Conservation (phyloP, 2,113 vertebrate species). For the Ancistrus triradiatus region DNA sequence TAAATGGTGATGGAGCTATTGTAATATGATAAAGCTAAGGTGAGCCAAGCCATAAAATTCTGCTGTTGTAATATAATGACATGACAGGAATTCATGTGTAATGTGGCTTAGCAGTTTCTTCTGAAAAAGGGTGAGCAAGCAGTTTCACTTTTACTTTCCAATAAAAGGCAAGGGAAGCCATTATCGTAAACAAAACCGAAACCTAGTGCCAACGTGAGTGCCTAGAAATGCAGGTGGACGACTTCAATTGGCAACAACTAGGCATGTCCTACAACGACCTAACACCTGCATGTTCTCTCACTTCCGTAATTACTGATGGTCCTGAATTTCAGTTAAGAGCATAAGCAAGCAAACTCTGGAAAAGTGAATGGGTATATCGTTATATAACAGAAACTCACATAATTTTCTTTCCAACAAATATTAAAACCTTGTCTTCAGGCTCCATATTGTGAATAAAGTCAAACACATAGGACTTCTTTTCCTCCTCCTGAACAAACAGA, state of each 20-base stretch:
- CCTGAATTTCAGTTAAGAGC: neutral
- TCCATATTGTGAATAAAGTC: slow-evolving; percentile 81
- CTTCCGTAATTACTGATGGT: neutral
- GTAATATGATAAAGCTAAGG: no score
- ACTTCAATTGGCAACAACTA: neutral
- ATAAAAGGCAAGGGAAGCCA: no score
- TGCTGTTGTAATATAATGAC: no score
- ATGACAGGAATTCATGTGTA: no score
- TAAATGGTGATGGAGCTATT: no score
- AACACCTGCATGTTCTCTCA: neutral
- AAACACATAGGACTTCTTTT: slow-evolving; percentile 80
- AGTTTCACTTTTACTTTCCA: no score
- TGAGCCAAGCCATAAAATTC: no score
- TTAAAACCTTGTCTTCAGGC: slow-evolving; percentile 83
- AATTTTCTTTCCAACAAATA: slow-evolving; percentile 92
- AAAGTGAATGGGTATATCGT: neutral
- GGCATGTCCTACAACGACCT: neutral
- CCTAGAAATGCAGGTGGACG: no score
- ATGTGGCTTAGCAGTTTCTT: no score
- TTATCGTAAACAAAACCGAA: no score
- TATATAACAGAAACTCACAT: slow-evolving; percentile 66
- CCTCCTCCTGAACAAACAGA: slow-evolving; percentile 79
- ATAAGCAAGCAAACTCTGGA: neutral
- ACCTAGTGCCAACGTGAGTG: no score
- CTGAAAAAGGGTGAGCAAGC: no score